Percentiles rank a stretch among this genome's conserved stretches.
Conservation (phyloP, 2,113 vertebrate species). For the Ptychochromis oligacanthus region DNA sequence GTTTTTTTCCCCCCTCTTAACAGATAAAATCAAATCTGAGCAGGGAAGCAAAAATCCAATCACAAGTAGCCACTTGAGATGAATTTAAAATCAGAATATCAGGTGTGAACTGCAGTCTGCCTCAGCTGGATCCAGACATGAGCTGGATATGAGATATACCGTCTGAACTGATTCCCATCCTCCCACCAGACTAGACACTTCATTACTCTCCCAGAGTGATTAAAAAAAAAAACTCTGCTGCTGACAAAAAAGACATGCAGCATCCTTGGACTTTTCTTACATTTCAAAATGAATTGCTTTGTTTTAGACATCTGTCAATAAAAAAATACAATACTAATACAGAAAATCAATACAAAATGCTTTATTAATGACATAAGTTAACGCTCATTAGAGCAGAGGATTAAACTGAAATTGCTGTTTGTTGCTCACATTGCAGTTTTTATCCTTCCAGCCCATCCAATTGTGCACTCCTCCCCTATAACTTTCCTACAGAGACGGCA, state of each 20-base stretch:
- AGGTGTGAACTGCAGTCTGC: slow-evolving; percentile 10
- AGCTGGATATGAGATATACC: slow-evolving; percentile 12
- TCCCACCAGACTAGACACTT: not conserved
- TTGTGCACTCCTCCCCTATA: slow-evolving; percentile 1
- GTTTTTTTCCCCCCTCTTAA: not conserved
- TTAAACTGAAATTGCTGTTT: not conserved
- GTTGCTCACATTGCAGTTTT: slow-evolving; percentile 53
- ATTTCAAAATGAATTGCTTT: not conserved
- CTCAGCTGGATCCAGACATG: slow-evolving; percentile 21
- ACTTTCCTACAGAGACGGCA: slow-evolving; percentile 52
- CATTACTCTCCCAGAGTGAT: not conserved
- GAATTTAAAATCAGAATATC: slow-evolving; percentile 20
- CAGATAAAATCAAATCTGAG: slow-evolving; percentile 30
- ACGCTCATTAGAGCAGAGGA: not conserved
- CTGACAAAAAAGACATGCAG: not conserved
- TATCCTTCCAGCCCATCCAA: not conserved
- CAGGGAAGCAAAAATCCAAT: slow-evolving; percentile 31
- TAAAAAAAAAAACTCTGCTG: not conserved
- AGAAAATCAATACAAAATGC: not conserved
- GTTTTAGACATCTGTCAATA: not conserved
- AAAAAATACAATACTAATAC: not conserved
- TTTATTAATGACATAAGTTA: not conserved
- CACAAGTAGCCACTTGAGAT: slow-evolving; percentile 11
- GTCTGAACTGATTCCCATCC: not conserved
- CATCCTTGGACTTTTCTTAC: not conserved